Evolutionary conservation across 92 coral and sea anemone species (phyloP), one percentile per base, ranked within the genome.

Genomic region (Actinernus sp.): DNA sequence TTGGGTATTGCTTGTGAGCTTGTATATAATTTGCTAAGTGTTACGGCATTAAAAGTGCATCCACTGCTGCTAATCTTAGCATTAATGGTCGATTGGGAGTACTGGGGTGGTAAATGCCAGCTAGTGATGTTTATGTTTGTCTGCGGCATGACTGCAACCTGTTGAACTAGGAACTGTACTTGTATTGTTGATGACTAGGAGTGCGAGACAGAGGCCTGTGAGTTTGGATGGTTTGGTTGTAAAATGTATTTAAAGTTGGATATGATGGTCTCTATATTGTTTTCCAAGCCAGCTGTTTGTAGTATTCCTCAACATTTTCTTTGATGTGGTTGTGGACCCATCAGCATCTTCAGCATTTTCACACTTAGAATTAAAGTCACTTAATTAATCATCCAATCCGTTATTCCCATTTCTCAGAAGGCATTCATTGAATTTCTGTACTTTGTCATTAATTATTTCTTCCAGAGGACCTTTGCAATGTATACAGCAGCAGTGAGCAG

Each of bases 401-500:
- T n/a, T n/a, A n/a, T n/a, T n/a, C n/a, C n/a, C n/a, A n/a, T n/a
- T n/a, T n/a, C n/a, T n/a, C n/a, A 52, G 24, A 14, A 75, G 55
- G 2, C 83, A 65, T 27, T 26, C 63, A 63, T 67, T 77, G 43
- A 77, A 77, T 20, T 61, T 56, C 32, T 77, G 36, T 13, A 58
- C 69, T 27, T 55, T 38, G 18, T 61, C 60, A 49, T 58, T 14
- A 4, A 18, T 57, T 26, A 56, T 58, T 17, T 71, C 31, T 40
- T 31, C 29, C 52, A 58, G 49, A 41, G 61, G 31, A 13, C 29
- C 58, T 43, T 45, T 30, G 48, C 76, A 76, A 51, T 46, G 46
- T 31, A 61, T 70, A 22, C 79, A 72, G 25, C 27, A 29, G 8
- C 11, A 34, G 65, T 48, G 12, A 2, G 65, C 10, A 27, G 52